Evolutionary conservation across 2,888 invertebrate species (phyloP), one percentile per base, ranked within the genome.

Genomic region (Drosophila picticornis): DNA sequence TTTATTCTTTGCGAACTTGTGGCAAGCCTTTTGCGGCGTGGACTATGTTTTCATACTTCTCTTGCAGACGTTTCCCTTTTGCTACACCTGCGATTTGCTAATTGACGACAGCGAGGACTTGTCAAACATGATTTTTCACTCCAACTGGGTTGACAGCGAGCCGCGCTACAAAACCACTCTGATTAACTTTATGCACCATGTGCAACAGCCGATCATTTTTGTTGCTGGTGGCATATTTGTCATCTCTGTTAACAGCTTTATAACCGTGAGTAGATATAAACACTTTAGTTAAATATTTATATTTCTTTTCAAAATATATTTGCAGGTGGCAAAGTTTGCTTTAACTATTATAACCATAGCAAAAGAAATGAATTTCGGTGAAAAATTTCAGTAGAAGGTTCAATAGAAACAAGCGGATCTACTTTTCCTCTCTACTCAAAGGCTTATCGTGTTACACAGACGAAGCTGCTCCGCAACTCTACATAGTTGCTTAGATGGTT

Each of bases 311-410:
- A 13, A n/a, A 22, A 11, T 31, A 16, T 10, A 25, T 9, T 71
- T 59, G 19, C 74, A 91, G 90, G 83, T 89, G 73, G 80, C 88
- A 36, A 91, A 89, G 63, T 82, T 89, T 61, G 91, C 89, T 19
- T 89, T 90, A 72, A 89, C 84, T 63, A 64, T 90, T 43, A 79
- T 91, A 22, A 91, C 91, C 6, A 76, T 90, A 19, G 81, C 88
- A 40, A 64, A 63, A 19, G 80, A 83, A 65, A 87, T 90, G 85
- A 83, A 90, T 70, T 69, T 91, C 46, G 81, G 76, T 4, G 85
- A 82, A 10, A 50, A 56, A 38, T 75, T 80, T 55, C 64, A 75
- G 40, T 67, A 64, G 50, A 50, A 56, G 43, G 75, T 80, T 55
- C 64, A 75, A 36, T 67, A 64, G 50, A 29, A 34, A 13, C 10